Evolutionary conservation across 2,888 invertebrate species (phyloP), one percentile per base, ranked within the genome.

Genomic region (Neoitamus cyanurus): DNA sequence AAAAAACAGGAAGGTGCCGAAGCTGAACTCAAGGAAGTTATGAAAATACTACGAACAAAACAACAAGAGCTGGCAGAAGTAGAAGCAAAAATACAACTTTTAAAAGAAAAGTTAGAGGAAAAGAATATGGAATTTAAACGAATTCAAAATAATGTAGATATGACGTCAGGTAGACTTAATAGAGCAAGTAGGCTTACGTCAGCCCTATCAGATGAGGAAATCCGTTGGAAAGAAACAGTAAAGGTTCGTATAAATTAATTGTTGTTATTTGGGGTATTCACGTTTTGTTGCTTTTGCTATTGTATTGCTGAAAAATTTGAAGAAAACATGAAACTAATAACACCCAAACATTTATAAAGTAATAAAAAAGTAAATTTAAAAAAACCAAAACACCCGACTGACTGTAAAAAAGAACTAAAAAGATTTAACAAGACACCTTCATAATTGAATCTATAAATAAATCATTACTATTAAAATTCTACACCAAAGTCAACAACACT

Each of bases 191-290:
- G 82, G 86, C 92, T 98, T 13, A 97, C 97, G 7, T 94, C 96
- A 36, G 98, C 98, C 0, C 92, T 98, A 7, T 95, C 95, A 0
- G 97, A 97, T 89, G 98, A 98, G 90, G 95, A 97, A 91, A 92
- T 94, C 1, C 93, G 97, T 83, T 98, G 98, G 98, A 94, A 95
- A 87, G 94, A 95, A 78, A 94, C 93, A 75, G 95, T 96, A 1
- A 89, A 91, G 88, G 88, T 88, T 25, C 13, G 85, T 82, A 13
- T 3, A 11, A 68, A 34, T 68, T 68, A 20, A 58, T 42, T 80
- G 1, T 9, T 25, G 15, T 70, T 70, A 31, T 69, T 37, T n/a
- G n/a, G n/a, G n/a, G n/a, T n/a, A n/a, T n/a, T n/a, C n/a, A n/a
- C n/a, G n/a, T n/a, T n/a, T n/a, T n/a, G n/a, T n/a, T n/a, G n/a